Base-by-base conservation (phyloP, 2,888 invertebrate genomes). In the Drosophila limbata region DNA sequence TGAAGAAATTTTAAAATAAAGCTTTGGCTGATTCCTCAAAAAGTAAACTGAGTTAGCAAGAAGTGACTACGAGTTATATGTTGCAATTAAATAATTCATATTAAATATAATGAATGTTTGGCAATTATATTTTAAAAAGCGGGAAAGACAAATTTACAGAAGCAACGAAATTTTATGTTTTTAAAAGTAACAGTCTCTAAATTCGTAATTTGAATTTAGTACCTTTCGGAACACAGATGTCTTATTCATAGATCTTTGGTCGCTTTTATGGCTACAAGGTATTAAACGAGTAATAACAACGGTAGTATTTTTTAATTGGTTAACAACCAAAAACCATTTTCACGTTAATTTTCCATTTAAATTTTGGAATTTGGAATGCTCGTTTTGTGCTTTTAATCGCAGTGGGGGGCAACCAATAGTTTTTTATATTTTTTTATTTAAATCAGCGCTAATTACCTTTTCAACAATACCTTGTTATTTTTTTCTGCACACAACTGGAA, bases 391-490 rank as follows among this genome's bases (percentile, higher is more conserved):
- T 44, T 55, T 55, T 35, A 55, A 55, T 2, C 33, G 15, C 33
- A 3, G 9, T 31, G 13, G n/a, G 31, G 17, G 10, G 21, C 19
- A 33, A 0, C 15, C n/a, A 19, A 40, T 25, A 31, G 13, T 42
- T 50, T 9, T 61, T 57, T n/a, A n/a, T n/a, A n/a, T 8, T 61
- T 75, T 64, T 60, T 50, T 51, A 50, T 59, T 56, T 25, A 77
- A 73, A 69, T 66, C 66, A 35, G 11, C 60, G 78, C 84, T 86
- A 84, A 87, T 81, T 81, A 84, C 84, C 60, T 66, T 64, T 48
- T 28, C 47, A 60, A 56, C 57, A 48, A 59, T 47, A 55, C 47
- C 45, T 57, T 57, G 47, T 21, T 33, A 10, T 9, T 8, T 3
- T n/a, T 59, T 55, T 65, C 47, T 47, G 48, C 37, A 21, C 35